Base-by-base conservation (phyloP, 2,888 invertebrate genomes). In the Drosophila recens region DNA sequence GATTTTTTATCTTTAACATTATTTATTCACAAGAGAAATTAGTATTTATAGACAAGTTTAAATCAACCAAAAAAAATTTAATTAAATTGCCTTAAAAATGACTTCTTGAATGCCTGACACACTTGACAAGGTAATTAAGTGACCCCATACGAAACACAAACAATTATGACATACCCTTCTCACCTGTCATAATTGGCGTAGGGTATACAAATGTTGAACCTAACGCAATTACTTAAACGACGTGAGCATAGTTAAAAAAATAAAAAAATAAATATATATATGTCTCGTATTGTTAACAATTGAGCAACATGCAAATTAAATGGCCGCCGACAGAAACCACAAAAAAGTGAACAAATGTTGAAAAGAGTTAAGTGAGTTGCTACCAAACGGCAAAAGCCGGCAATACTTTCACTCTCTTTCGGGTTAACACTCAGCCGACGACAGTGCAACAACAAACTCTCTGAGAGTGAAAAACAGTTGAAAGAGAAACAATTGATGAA, bases 381-480 rank as follows among this genome's bases (percentile, higher is more conserved):
- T 10, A 48, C 17, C 36, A 43, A 63, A 57, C 45, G 17, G 33
- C 27, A 30, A 67, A 68, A 78, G 71, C 88, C 89, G 80, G 88
- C 71, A 86, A 68, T 52, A 88, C 83, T 84, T 84, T 84, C 83
- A 84, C 83, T 84, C 83, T 84, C 72, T 74, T 75, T 52, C 17
- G 58, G 53, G 11, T 36, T 38, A 38, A 72, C 53, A 66, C 63
- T 53, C 27, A 34, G 33, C 17, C 20, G 17, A 70, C 70, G 69
- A 67, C 74, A 53, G n/a, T 17, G 27, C 65, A 58, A 27, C 36
- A 27, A 34, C 27, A 27, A 27, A 27, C 48, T 64, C 72, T 61
- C 45, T 51, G 48, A 54, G 13, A 38, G 54, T 4, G n/a, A n/a
- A 8, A 13, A 23, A 34, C 10, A 11, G n/a, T 13, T 36, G n/a